A percentile compares a stretch with the other conserved stretches of the same genome.
Conservation (phyloP, 2,888 invertebrate genomes). For the Lasioglossum malachurum region DNA sequence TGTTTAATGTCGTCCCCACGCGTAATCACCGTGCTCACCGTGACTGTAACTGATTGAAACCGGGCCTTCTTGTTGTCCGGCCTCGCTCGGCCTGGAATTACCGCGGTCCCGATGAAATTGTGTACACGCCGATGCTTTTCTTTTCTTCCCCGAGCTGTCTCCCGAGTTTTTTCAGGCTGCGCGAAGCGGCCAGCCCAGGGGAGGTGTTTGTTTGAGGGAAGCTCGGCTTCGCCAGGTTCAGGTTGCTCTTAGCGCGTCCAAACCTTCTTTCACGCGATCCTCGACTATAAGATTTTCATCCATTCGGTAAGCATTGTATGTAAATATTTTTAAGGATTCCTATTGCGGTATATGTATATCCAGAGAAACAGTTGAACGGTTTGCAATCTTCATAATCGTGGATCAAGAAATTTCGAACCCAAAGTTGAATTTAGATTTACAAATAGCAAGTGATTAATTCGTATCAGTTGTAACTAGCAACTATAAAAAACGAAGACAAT, state of each 20-base stretch:
- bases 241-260: not conserved
- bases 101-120: conserved; percentile 3
- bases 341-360: no score
- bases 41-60: conserved; percentile 56
- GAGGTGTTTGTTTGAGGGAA: not conserved
- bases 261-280: not conserved
- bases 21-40: conserved; percentile 45
- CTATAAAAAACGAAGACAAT: no score
- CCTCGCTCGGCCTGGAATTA: conserved; percentile 15
- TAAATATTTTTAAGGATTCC: no score
- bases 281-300: no score
- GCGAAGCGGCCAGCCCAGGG: not conserved
- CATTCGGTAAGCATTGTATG: no score
- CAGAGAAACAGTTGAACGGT: no score
- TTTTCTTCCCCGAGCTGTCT: not conserved
- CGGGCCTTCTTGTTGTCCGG: conserved; percentile 11
- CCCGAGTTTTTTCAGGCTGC: not conserved
- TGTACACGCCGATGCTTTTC: not conserved
- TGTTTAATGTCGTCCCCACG: conserved; percentile 42
- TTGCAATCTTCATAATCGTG: no score
- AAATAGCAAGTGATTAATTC: no score
- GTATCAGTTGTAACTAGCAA: no score
- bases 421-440: no score
- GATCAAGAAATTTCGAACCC: no score
- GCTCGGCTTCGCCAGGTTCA: not conserved